Base-by-base conservation (phyloP, 2,888 invertebrate species). In the Tetanocera ferruginea region DNA sequence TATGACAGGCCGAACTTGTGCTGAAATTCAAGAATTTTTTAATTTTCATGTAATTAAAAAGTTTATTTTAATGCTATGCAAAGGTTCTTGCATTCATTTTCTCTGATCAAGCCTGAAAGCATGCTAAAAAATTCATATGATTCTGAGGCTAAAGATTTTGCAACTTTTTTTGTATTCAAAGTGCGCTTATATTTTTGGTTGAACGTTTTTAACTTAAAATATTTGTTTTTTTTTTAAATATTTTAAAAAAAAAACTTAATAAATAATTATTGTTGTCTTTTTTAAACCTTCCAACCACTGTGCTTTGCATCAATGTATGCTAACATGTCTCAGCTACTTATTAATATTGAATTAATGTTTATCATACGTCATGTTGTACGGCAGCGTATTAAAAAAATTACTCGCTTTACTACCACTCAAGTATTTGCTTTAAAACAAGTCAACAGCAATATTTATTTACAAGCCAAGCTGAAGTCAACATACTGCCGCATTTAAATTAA, bases 281-380 rank as follows among this genome's bases (percentile, higher is more conserved):
- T 49, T 49, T 49, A 49, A 49, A 9, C 49, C 14, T 49, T 49
- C 14, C 49, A 9, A 6, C 49, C 49, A 49, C n/a, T n/a, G n/a
- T 37, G 37, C 6, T 37, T 1, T 37, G 5, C 8, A 43, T 43
- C 11, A 2, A 43, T 11, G 43, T 6, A 3, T 14, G 43, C 43
- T 14, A 43, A 11, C 43, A 43, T 43, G 55, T 55, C 6, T 55
- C 55, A 60, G 57, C 28, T 25, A 19, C 11, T 60, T 28, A 60
- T 60, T 60, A 60, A 60, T 43, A 23, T 43, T 69, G 43, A 69
- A 52, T 70, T 17, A 70, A 70, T 52, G n/a, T 70, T 55, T n/a
- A 52, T 70, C 70, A 70, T 70, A 52, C 70, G 70, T 34, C 52
- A 52, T 34, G 51, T 52, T 28, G 51, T 19, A 17, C 23, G 49